phyloP scores from a whole-genome alignment of 2,797 vertebrate species.

The Chelmon rostratus region DNA sequence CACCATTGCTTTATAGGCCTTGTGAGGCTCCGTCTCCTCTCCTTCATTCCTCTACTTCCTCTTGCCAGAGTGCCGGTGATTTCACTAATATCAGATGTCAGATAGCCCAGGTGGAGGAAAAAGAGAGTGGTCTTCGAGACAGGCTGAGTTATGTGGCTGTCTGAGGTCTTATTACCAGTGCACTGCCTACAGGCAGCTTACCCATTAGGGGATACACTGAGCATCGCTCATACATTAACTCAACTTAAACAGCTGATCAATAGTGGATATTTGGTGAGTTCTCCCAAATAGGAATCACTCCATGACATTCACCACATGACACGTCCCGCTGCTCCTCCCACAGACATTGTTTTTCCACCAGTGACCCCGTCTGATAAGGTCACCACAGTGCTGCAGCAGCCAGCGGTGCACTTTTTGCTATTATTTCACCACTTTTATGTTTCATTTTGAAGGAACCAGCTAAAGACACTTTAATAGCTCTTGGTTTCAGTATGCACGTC shows the following conservation, averaged over 20 bases:
- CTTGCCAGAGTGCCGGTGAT: conserved; percentile 66
- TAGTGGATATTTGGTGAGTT: conserved; percentile 75
- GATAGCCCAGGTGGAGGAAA: conserved; percentile 78
- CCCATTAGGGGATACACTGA: conserved; percentile 79
- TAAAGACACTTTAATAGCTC: conserved; percentile 60
- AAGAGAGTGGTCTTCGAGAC: conserved; percentile 78
- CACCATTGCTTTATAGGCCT: conserved; percentile 32
- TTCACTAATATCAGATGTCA: conserved; percentile 80
- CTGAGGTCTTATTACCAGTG: conserved; percentile 79
- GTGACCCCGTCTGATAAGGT: conserved; percentile 46
- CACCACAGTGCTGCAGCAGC: conserved; percentile 10
- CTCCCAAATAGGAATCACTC: conserved; percentile 63
- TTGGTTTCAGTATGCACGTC: conserved; percentile 44
- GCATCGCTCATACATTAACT: conserved; percentile 82
- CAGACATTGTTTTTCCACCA: conserved; percentile 40
- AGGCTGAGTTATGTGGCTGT: conserved; percentile 81
- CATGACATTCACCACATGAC: conserved; percentile 61
- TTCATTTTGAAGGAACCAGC: conserved; percentile 63
- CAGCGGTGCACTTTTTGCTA: conserved; percentile 26
- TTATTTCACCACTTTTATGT: conserved; percentile 41
- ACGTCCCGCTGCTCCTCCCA: conserved; percentile 35
- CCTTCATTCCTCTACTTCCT: conserved; percentile 57
- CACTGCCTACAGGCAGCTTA: conserved; percentile 76
- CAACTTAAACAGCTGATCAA: conserved; percentile 80
- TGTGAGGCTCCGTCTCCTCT: conserved; percentile 43